Conservation (phyloP, 30 jellyfish, hydroid and myxozoan species). For the Mastigias papua region DNA sequence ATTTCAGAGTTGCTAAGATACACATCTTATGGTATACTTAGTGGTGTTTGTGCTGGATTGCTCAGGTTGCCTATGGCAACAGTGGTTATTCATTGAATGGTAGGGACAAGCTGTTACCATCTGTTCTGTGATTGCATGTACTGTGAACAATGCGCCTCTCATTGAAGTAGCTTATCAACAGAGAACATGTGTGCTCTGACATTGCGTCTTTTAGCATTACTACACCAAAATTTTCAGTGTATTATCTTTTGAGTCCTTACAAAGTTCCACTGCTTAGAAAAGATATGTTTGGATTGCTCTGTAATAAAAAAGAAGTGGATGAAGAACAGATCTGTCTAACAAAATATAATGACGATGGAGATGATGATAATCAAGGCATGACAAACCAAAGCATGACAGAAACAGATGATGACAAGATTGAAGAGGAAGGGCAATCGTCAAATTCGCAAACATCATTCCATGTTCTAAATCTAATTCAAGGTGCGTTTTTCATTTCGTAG, state of each 20-base stretch:
- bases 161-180: background rate
- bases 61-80: too few relatives aligned
- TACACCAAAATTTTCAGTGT: too few relatives aligned
- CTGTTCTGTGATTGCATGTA: background rate
- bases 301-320: background rate
- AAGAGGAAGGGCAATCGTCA: constrained; percentile 56
- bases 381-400: background rate
- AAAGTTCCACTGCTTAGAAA: too few relatives aligned
- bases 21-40: too few relatives aligned
- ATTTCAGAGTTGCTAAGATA: too few relatives aligned
- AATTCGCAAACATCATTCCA: constrained; percentile 73
- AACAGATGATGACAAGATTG: background rate
- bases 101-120: background rate
- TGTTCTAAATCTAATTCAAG: constrained; percentile 79
- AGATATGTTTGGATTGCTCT: background rate
- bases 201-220: too few relatives aligned
- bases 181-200: too few relatives aligned
- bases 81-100: background rate
- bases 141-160: background rate
- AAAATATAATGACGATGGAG: background rate
- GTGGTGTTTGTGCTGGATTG: too few relatives aligned
- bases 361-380: background rate
- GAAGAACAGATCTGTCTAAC: constrained; percentile 21
- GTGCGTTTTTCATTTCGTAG: too few relatives aligned
- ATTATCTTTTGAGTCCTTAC: too few relatives aligned